Evolutionary conservation across 2,888 invertebrate species (phyloP), one percentile per base, ranked within the genome.

Genomic region (Phymatocera aterrima): DNA sequence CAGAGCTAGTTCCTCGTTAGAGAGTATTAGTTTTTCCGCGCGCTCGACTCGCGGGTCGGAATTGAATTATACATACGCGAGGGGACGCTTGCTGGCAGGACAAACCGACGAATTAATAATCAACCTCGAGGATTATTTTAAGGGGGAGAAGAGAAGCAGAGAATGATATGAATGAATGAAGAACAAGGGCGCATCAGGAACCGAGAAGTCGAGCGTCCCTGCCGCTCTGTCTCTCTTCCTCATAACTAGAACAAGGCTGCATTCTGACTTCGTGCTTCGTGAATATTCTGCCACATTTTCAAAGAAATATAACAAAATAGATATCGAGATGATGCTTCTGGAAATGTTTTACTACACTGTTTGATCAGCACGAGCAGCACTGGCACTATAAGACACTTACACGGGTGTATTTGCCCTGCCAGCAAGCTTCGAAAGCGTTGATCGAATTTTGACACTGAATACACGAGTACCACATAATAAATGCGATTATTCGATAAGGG

Each of bases 171-270:
- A n/a, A n/a, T n/a, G n/a, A n/a, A n/a, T n/a, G n/a, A 54, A 8
- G 54, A 3, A n/a, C 21, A 15, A 43, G 10, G 4, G n/a, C 18
- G 54, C 54, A 6, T n/a, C n/a, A n/a, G n/a, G n/a, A n/a, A n/a
- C n/a, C n/a, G n/a, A n/a, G n/a, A n/a, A n/a, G n/a, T 28, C 15
- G 21, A 21, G 43, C 65, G 37, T 65, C 65, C 40, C 43, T 21
- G 40, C 24, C 10, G 0, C 54, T 54, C 21, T 5, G 24, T 46
- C 68, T 24, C 43, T 37, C 12, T 21, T 8, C 40, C 18, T 65
- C 40, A 8, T 6, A 68, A 68, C 68, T 24, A 24, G 68, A 68
- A 46, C 68, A 68, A 68, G 68, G 68, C 43, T 46, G 15, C 40
- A 28, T 1, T 51, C 1, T 6, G 1, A 51, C 18, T 40, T 4